Percentiles rank a stretch among this genome's conserved stretches.
Evolutionary conservation across 2,113 vertebrate genomes (phyloP).

Genomic region (Chloebia gouldiae): DNA sequence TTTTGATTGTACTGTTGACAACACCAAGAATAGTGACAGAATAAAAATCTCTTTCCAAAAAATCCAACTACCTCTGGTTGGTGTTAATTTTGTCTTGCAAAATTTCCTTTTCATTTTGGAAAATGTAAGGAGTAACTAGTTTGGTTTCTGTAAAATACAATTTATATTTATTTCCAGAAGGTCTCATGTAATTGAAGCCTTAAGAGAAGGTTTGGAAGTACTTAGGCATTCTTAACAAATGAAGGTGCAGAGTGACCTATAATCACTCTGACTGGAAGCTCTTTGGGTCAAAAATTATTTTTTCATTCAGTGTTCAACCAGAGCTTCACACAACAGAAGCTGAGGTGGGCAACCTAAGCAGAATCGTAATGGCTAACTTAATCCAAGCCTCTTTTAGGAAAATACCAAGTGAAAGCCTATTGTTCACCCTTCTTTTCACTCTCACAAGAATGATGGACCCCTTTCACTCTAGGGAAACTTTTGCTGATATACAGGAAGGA

Average conservation of each 20-base stretch:
- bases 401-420: not conserved
- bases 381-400: not conserved
- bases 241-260: not conserved
- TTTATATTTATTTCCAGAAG: not conserved
- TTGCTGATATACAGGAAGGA: not conserved
- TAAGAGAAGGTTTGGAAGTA: not conserved
- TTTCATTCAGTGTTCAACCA: not conserved
- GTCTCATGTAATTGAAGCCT: not conserved
- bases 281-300: not conserved
- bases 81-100: not conserved
- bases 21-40: not conserved
- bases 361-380: not conserved
- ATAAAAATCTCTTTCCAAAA: not conserved
- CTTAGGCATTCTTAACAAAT: not conserved
- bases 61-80: not conserved
- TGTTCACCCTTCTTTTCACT: not conserved
- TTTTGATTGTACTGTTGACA: not conserved
- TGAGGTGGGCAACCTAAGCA: not conserved
- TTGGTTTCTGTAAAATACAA: not conserved
- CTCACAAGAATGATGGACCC: not conserved
- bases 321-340: not conserved
- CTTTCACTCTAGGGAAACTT: conserved; percentile 3
- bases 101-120: not conserved
- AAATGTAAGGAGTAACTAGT: not conserved
- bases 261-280: not conserved